Conservation (phyloP, 1,140 invertebrate genomes). For the Drosophila subobscura region DNA sequence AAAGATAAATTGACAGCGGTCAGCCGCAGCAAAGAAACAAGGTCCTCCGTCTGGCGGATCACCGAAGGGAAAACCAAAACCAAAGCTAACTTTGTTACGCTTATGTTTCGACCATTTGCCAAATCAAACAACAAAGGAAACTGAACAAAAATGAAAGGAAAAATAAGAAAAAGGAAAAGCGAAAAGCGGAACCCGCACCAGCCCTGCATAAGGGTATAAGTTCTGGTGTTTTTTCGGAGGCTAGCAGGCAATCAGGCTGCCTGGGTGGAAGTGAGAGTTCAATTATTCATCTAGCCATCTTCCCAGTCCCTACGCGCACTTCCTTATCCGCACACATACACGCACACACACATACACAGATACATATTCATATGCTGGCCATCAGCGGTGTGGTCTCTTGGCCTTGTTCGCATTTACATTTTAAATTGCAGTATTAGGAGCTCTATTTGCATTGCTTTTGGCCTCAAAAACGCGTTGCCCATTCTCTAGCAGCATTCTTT, state of each 20-base stretch:
- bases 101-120: slow-evolving; percentile 59
- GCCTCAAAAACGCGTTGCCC: slow-evolving; percentile 48
- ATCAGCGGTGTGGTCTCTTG: slow-evolving; percentile 53
- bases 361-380: slow-evolving; percentile 42
- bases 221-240: slow-evolving; percentile 4
- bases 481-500: slow-evolving; percentile 59
- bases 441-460: slow-evolving; percentile 69
- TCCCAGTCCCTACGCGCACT: slow-evolving; percentile 34
- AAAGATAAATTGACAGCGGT: slow-evolving; percentile 73
- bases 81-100: slow-evolving; percentile 54
- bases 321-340: slow-evolving; percentile 6
- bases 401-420: slow-evolving; percentile 75
- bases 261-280: slow-evolving; percentile 69
- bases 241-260: slow-evolving; percentile 65
- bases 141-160: slow-evolving; percentile 12
- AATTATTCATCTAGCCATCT: slow-evolving; percentile 68
- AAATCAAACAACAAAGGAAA: slow-evolving; percentile 50
- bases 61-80: slow-evolving; percentile 35
- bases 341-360: slow-evolving; percentile 26
- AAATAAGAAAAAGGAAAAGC: slow-evolving; percentile 30
- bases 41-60: neutral
- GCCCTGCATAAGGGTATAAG: slow-evolving; percentile 10
- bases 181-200: slow-evolving; percentile 9
- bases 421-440: slow-evolving; percentile 72
- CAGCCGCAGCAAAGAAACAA: slow-evolving; percentile 41